These are phyloP conservation scores for Nannobrachium achirus DNA, from an alignment of 2,113 vertebrate genomes.

Conservation along the genomic window DNA sequence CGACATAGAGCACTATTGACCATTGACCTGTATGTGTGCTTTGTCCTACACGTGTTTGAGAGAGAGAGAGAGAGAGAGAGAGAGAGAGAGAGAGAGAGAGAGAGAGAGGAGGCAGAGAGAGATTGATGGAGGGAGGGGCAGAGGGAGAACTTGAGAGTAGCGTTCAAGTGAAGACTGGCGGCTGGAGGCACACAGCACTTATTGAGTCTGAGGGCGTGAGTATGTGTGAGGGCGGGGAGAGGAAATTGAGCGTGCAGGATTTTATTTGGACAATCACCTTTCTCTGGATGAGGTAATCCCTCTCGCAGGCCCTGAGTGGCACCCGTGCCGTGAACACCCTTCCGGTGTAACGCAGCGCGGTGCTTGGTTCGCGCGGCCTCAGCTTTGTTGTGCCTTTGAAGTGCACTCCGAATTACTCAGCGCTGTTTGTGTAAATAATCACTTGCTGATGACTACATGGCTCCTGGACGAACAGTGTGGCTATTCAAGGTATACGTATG, in stretches of 20 bases:
- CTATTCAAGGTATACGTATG: slow-evolving; percentile 9
- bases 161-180: not conserved
- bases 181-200: slow-evolving; percentile 12
- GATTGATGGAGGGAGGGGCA: not conserved
- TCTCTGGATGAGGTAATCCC: slow-evolving; percentile 58
- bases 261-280: slow-evolving; percentile 58
- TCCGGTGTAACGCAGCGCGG: too few relatives aligned
- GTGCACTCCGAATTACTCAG: slow-evolving; percentile 26
- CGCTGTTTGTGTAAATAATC: slow-evolving; percentile 44
- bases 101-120: not conserved
- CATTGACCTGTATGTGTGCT: slow-evolving; percentile 12
- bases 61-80: not conserved
- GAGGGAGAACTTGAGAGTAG: slow-evolving; percentile 15
- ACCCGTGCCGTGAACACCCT: not conserved
- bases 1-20: slow-evolving; percentile 37
- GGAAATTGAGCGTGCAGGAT: slow-evolving; percentile 44
- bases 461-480: slow-evolving; percentile 27
- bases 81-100: slow-evolving; percentile 5
- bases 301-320: slow-evolving; percentile 33
- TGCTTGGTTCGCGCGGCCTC: slow-evolving; percentile 22
- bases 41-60: slow-evolving; percentile 12
- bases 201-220: slow-evolving; percentile 17
- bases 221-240: slow-evolving; percentile 11
- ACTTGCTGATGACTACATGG: not conserved
- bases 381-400: slow-evolving; percentile 41